A percentile compares a stretch with the other conserved stretches of the same genome.
Evolutionary conservation across 1,140 invertebrate species (phyloP).

Genomic region (Acyrthosiphon pisum): DNA sequence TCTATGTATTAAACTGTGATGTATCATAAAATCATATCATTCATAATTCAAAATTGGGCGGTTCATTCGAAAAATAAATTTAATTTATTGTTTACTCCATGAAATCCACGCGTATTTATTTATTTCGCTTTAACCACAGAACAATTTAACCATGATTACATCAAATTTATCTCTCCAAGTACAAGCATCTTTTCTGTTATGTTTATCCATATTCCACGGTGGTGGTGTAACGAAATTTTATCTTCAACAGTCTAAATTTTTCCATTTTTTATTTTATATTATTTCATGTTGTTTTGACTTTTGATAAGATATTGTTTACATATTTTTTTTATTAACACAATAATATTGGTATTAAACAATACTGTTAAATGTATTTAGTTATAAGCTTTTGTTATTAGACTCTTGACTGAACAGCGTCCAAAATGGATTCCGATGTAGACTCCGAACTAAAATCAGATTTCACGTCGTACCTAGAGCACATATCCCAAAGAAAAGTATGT

Average conservation of each 20-base stretch:
- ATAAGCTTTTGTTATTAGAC: not conserved
- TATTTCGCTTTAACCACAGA: not conserved
- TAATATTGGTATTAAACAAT: not conserved
- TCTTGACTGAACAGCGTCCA: not conserved
- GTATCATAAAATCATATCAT: not conserved
- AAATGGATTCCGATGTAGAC: constrained; percentile 33
- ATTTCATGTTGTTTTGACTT: not conserved
- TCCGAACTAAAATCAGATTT: constrained; percentile 49
- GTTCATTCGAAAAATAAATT: not conserved
- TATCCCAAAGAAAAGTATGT: constrained; percentile 53
- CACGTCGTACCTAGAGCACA: constrained; percentile 37
- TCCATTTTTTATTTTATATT: not conserved
- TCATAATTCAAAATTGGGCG: not conserved
- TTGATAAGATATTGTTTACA: constrained; percentile 17
- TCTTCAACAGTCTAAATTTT: not conserved
- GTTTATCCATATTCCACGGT: not conserved
- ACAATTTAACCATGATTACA: not conserved
- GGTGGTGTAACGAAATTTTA: not conserved
- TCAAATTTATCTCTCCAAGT: not conserved
- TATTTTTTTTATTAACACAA: not conserved
- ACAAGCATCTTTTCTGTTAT: not conserved
- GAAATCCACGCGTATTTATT: not conserved
- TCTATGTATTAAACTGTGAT: too few relatives aligned
- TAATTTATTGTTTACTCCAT: not conserved
- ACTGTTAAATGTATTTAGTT: not conserved